Conservation (phyloP, 2,113 vertebrate species). For the Suncus etruscus region DNA sequence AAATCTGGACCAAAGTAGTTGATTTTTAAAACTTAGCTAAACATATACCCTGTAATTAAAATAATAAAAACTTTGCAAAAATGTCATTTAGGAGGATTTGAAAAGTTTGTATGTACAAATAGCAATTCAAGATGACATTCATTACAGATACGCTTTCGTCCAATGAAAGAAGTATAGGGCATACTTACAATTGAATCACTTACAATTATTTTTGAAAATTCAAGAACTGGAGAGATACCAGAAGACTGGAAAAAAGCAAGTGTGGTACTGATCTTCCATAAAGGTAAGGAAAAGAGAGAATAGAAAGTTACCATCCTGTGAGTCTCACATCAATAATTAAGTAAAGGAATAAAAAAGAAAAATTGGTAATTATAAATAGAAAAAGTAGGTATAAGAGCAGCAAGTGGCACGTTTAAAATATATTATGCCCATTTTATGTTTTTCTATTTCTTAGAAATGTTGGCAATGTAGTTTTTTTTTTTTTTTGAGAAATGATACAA, state of each 20-base stretch:
- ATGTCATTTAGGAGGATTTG: conserved; percentile 42
- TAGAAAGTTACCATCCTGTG: conserved; percentile 82
- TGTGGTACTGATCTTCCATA: conserved; percentile 85
- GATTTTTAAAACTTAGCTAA: conserved; percentile 61
- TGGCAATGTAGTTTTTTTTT: conserved; percentile 62
- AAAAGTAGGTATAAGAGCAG: conserved; percentile 59
- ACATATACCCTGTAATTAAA: conserved; percentile 58
- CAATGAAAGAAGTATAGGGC: conserved; percentile 79
- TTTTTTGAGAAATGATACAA: conserved; percentile 42
- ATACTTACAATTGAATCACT: conserved; percentile 85
- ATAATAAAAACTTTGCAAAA: conserved; percentile 60
- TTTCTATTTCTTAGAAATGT: conserved; percentile 61
- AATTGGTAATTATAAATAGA: conserved; percentile 61
- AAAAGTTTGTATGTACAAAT: conserved; percentile 66
- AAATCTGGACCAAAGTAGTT: conserved; percentile 52
- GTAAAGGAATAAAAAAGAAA: conserved; percentile 76
- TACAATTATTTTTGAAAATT: conserved; percentile 86
- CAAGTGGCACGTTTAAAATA: conserved; percentile 58
- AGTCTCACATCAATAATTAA: conserved; percentile 74
- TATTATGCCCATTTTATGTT: conserved; percentile 25
- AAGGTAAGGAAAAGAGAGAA: conserved; percentile 84
- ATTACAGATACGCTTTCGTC: conserved; percentile 79
- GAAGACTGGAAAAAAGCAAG: conserved; percentile 86
- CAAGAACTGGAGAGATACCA: conserved; percentile 86
- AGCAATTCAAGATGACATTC: conserved; percentile 77